Percentiles rank a stretch among this genome's conserved stretches.
Evolutionary conservation across 2,113 vertebrate species (phyloP).

Genomic region (Epinephelus fuscoguttatus): DNA sequence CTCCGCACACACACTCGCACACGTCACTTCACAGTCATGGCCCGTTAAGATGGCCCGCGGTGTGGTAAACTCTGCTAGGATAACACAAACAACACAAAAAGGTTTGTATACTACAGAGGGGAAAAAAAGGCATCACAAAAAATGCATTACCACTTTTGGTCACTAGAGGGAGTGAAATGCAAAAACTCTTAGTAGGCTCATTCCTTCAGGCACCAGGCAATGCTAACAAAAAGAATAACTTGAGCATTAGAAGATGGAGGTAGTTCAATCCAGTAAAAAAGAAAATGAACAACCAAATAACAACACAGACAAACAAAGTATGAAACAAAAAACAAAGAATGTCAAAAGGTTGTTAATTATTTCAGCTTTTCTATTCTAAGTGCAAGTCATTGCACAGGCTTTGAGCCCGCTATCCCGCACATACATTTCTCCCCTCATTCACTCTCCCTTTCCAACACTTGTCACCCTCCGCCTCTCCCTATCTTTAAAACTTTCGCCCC

Average conservation of each 20-base stretch:
- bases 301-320: not conserved
- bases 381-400: not conserved
- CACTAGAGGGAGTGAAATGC: conserved; percentile 60
- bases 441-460: conserved; percentile 61
- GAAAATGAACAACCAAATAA: not conserved
- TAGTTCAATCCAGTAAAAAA: not conserved
- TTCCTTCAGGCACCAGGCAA: no score
- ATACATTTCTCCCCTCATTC: conserved; percentile 30
- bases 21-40: conserved; percentile 96
- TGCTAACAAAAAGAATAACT: not conserved
- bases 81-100: conserved; percentile 32
- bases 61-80: conserved; percentile 90
- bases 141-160: not conserved
- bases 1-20: conserved; percentile 94
- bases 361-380: not conserved
- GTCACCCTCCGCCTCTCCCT: conserved; percentile 64
- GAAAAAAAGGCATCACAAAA: not conserved
- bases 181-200: not conserved
- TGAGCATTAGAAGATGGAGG: not conserved
- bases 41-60: conserved; percentile 95
- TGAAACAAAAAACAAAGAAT: not conserved
- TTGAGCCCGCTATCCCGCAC: conserved; percentile 6
- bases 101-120: no score
- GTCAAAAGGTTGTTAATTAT: not conserved
- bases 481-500: conserved; percentile 58